These are phyloP conservation scores for Philereme vetulata DNA, from an alignment of 2,888 invertebrate genomes.

Conservation along the genomic window DNA sequence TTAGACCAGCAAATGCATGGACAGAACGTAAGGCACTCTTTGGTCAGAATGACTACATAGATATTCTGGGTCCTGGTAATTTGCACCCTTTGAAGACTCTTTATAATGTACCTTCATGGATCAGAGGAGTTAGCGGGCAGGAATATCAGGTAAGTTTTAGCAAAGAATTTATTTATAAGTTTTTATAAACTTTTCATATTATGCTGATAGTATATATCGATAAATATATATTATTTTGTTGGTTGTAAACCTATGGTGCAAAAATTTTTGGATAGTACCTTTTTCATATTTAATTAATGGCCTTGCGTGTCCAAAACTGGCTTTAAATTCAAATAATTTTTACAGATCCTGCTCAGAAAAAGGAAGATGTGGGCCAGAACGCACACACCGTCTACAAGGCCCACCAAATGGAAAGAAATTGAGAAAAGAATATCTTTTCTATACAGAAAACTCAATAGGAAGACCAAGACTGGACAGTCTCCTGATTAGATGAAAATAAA, in stretches of 20 bases:
- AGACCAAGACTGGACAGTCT: conserved; percentile 88
- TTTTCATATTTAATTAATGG: too few relatives aligned
- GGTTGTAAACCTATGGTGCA: too few relatives aligned
- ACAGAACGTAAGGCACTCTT: conserved; percentile 90
- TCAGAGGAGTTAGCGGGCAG: conserved; percentile 92
- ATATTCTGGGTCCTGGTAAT: conserved; percentile 94
- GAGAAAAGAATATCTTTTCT: conserved; percentile 89
- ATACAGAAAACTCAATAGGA: conserved; percentile 90
- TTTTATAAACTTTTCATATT: too few relatives aligned
- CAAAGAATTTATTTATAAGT: too few relatives aligned
- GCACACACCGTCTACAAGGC: conserved; percentile 84
- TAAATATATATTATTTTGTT: too few relatives aligned
- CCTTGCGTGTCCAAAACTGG: neutral
- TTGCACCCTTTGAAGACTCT: conserved; percentile 92
- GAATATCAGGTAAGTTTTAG: conserved; percentile 88
- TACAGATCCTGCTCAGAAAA: conserved; percentile 86
- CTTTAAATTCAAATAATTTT: conserved; percentile 24
- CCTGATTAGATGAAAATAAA: conserved; percentile 49
- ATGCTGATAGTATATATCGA: too few relatives aligned
- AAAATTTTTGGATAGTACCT: too few relatives aligned
- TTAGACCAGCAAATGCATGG: conserved; percentile 90
- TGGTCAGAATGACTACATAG: conserved; percentile 98
- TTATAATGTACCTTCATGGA: conserved; percentile 94
- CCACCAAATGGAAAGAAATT: conserved; percentile 91
- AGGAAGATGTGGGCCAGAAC: conserved; percentile 85